Base-by-base conservation (phyloP, 2,888 invertebrate genomes). In the Rhagonycha lutea region DNA sequence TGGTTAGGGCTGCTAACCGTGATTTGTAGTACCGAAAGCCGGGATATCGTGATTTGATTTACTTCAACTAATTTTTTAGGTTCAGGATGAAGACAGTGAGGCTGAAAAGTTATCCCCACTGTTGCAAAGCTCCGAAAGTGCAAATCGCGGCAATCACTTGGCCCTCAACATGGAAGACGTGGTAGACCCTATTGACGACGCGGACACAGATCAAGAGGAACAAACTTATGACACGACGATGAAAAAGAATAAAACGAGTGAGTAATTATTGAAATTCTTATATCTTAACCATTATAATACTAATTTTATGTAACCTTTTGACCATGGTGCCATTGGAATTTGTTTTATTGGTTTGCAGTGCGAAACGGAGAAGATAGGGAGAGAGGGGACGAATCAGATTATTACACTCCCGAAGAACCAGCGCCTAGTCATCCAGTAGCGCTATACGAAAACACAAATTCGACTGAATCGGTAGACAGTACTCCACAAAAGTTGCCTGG, bases 21-120 rank as follows among this genome's bases (percentile, higher is more conserved):
- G n/a, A n/a, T n/a, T n/a, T n/a, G n/a, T n/a, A n/a, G n/a, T n/a
- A n/a, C n/a, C n/a, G n/a, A n/a, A n/a, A n/a, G n/a, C n/a, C n/a
- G n/a, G n/a, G n/a, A n/a, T n/a, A n/a, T n/a, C n/a, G n/a, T n/a
- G 63, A 68, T 65, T 10, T 62, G 65, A 61, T 2, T 73, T 61
- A 68, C 47, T 4, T 29, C 14, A 62, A 29, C 61, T 12, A 47
- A n/a, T n/a, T 47, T n/a, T 47, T 47, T 62, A 74, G 75, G 23
- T 72, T 32, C 88, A 90, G 65, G 95, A 94, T 83, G 94, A 94
- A 80, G 95, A 95, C 85, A 95, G 95, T 85, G 95, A 96, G 86
- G 93, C 93, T 69, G 96, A 96, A 87, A 92, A 95, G 81, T 87
- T 95, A 72, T 95, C 95, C 14, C 96, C 96, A 14, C 87, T 96